Percentiles rank a stretch among this genome's conserved stretches.
phyloP scores from a whole-genome alignment of 2,797 vertebrate genomes.

The Sylvilagus floridanus region DNA sequence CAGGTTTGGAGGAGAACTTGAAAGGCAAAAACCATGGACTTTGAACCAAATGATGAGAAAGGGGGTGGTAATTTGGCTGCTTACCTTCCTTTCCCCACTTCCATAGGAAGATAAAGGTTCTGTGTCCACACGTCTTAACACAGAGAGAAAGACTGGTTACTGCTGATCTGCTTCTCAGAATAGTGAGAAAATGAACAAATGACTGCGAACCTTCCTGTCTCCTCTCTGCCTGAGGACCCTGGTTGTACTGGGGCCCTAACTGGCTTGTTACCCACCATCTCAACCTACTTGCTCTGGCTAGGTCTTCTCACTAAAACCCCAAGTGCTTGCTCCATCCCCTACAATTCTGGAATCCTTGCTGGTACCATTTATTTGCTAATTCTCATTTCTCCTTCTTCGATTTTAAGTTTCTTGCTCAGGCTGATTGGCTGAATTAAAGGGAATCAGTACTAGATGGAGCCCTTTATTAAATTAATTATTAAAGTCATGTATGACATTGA shows the following conservation, averaged over 20 bases:
- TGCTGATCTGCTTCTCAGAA: neutral
- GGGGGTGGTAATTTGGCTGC: no score
- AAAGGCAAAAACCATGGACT: no score
- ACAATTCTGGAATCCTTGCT: neutral
- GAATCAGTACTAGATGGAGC: neutral
- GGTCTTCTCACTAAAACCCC: neutral
- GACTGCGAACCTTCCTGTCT: neutral
- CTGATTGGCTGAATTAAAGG: neutral
- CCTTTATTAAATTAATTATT: neutral
- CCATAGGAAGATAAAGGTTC: neutral
- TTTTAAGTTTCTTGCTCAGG: neutral
- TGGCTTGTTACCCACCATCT: no score
- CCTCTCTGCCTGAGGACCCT: no score
- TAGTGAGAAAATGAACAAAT: neutral
- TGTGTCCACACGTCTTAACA: no score
- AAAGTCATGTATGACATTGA: neutral
- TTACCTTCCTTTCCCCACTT: neutral
- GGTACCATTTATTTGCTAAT: no score
- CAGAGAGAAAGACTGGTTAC: neutral
- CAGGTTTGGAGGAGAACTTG: no score
- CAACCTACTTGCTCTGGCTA: neutral
- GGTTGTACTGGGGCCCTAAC: no score
- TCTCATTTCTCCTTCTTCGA: neutral
- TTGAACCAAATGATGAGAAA: no score
- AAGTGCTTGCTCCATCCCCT: neutral